Conservation (phyloP, 1,140 invertebrate species). For the Microplitis mediator region DNA sequence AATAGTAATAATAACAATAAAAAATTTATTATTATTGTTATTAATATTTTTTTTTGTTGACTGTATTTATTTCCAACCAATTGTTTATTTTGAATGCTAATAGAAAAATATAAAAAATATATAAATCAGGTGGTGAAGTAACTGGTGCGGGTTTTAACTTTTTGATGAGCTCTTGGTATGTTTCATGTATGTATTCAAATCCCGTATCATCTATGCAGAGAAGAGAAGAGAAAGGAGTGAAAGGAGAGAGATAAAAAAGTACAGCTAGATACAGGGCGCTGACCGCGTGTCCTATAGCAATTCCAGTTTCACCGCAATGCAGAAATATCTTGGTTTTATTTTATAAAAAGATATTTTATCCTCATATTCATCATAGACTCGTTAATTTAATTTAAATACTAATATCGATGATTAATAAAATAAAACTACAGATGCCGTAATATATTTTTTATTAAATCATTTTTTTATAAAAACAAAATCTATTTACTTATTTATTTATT, state of each 20-base stretch:
- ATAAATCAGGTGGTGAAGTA: neutral
- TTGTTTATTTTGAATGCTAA: too few species aligned
- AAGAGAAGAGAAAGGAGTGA: neutral
- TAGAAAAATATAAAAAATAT: neutral
- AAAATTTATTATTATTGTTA: too few species aligned
- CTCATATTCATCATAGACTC: neutral
- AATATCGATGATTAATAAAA: too few species aligned
- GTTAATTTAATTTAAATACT: neutral
- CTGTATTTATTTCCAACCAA: too few species aligned
- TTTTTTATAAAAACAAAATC: slow-evolving; percentile 7
- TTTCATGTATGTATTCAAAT: slow-evolving; percentile 31
- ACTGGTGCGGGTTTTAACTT: slow-evolving; percentile 10
- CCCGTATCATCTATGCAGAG: slow-evolving; percentile 25
- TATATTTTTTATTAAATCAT: neutral
- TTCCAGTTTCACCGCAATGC: slow-evolving; percentile 36
- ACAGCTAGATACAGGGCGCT: slow-evolving; percentile 19
- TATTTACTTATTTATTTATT: too few species aligned
- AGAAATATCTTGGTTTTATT: slow-evolving; percentile 27
- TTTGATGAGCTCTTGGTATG: slow-evolving; percentile 18
- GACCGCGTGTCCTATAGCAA: slow-evolving; percentile 36
- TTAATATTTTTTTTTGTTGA: too few species aligned
- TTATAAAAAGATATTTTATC: neutral
- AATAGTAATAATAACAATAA: too few species aligned
- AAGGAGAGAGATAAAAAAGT: neutral
- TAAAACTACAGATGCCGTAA: too few species aligned